A percentile compares a stretch with the other conserved stretches of the same genome.
These are phyloP conservation scores for Drosophila macrospina DNA, from an alignment of 2,888 invertebrate species.

Conservation along the genomic window DNA sequence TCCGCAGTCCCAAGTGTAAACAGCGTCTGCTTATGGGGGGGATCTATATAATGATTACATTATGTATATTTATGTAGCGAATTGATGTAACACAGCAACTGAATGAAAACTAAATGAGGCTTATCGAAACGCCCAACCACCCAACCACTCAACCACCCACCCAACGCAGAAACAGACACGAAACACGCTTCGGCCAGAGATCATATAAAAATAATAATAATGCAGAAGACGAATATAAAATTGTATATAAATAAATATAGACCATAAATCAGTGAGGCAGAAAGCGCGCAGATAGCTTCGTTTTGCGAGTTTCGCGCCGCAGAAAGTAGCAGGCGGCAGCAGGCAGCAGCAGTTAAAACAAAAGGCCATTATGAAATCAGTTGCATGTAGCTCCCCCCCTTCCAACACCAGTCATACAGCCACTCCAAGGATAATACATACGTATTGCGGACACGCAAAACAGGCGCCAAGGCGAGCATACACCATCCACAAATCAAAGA, in stretches of 20 bases:
- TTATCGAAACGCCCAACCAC: constrained; percentile 52
- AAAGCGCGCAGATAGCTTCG: constrained; percentile 70
- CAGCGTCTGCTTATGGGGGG: constrained; percentile 14
- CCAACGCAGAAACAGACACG: constrained; percentile 25
- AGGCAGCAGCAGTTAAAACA: constrained; percentile 47
- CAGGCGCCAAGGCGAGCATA: constrained; percentile 31
- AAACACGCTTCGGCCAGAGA: constrained; percentile 35
- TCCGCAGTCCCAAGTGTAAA: constrained; percentile 21
- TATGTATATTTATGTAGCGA: constrained; percentile 17
- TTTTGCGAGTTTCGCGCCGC: no score
- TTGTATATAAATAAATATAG: constrained; percentile 66
- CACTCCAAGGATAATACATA: constrained; percentile 21
- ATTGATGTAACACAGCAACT: constrained; percentile 23
- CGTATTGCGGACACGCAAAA: constrained; percentile 39
- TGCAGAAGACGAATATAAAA: constrained; percentile 48
- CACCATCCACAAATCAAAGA: constrained; percentile 68
- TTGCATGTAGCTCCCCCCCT: neutral
- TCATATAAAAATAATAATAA: constrained; percentile 63
- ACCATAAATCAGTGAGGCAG: constrained; percentile 77
- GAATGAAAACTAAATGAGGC: constrained; percentile 75
- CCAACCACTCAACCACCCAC: neutral
- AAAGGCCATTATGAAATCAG: constrained; percentile 46
- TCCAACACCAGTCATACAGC: no score
- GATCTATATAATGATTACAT: neutral
- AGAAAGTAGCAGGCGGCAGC: no score